These are phyloP conservation scores for Gonioctena quinquepunctata DNA, from an alignment of 1,140 invertebrate species.

Conservation along the genomic window DNA sequence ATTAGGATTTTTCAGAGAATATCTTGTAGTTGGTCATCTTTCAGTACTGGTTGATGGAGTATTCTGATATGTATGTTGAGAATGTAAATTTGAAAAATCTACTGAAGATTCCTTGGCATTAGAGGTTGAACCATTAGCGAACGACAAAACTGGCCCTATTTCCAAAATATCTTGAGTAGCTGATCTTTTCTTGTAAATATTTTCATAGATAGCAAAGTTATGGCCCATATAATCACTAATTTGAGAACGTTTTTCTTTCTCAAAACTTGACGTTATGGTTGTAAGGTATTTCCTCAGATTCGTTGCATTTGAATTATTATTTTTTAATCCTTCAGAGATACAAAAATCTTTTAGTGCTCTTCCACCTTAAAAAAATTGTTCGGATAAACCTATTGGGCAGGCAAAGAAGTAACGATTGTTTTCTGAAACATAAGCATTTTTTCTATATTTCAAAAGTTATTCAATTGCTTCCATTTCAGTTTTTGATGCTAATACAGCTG, in stretches of 20 bases:
- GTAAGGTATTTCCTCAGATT: constrained; percentile 7
- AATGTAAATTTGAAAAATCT: background rate
- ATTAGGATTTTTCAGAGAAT: background rate
- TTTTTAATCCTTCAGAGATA: background rate
- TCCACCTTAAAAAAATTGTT: constrained; percentile 1
- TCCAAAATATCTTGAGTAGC: background rate
- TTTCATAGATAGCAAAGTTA: background rate
- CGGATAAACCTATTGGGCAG: background rate
- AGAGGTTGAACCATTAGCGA: background rate
- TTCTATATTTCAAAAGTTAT: background rate
- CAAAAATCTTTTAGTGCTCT: background rate
- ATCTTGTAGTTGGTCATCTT: background rate
- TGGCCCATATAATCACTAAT: constrained; percentile 18
- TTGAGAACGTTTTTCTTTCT: background rate
- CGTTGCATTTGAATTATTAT: constrained; percentile 4
- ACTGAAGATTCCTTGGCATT: background rate
- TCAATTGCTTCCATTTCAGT: background rate
- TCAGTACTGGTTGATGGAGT: background rate
- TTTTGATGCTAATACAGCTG: background rate
- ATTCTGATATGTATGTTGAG: too few species aligned
- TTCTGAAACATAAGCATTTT: background rate
- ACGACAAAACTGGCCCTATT: background rate
- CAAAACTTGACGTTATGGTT: background rate
- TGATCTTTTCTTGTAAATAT: constrained; percentile 8
- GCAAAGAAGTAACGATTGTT: constrained; percentile 12